Conservation (phyloP, 2,888 invertebrate species). For the Aricia artaxerxes region DNA sequence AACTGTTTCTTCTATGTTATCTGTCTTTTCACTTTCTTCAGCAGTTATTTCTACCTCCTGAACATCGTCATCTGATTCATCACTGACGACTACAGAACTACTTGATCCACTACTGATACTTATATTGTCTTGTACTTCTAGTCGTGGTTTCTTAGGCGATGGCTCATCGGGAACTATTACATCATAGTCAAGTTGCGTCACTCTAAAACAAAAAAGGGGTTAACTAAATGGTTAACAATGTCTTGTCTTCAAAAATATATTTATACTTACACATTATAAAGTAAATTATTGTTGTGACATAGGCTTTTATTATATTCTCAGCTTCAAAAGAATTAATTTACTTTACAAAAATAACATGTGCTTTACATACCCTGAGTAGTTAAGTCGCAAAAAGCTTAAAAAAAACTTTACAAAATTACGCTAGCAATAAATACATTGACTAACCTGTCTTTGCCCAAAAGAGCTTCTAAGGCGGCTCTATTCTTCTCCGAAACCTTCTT, state of each 20-base stretch:
- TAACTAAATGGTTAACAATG: not conserved
- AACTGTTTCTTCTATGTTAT: slow-evolving; percentile 27
- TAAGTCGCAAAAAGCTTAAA: too few species aligned
- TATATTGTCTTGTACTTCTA: slow-evolving; percentile 58
- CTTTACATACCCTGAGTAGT: too few species aligned
- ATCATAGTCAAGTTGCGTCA: slow-evolving; percentile 48
- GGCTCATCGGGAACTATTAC: slow-evolving; percentile 57
- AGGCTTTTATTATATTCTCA: too few species aligned
- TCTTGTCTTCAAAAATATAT: not conserved
- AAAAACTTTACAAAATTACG: too few species aligned
- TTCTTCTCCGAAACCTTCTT: slow-evolving; percentile 60
- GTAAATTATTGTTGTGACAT: too few species aligned
- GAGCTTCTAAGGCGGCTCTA: slow-evolving; percentile 55
- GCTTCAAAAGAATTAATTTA: too few species aligned
- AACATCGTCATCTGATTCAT: slow-evolving; percentile 49
- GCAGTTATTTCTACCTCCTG: slow-evolving; percentile 40
- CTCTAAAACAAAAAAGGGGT: slow-evolving; percentile 45
- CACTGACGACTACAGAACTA: slow-evolving; percentile 55
- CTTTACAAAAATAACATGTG: too few species aligned
- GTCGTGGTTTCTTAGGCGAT: slow-evolving; percentile 52
- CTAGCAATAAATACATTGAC: not conserved
- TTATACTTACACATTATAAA: too few species aligned
- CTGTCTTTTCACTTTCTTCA: slow-evolving; percentile 36
- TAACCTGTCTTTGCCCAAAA: slow-evolving; percentile 62
- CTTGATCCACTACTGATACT: slow-evolving; percentile 63